These are phyloP conservation scores for Eciton burchellii DNA, from an alignment of 1,140 invertebrate species.

Conservation along the genomic window DNA sequence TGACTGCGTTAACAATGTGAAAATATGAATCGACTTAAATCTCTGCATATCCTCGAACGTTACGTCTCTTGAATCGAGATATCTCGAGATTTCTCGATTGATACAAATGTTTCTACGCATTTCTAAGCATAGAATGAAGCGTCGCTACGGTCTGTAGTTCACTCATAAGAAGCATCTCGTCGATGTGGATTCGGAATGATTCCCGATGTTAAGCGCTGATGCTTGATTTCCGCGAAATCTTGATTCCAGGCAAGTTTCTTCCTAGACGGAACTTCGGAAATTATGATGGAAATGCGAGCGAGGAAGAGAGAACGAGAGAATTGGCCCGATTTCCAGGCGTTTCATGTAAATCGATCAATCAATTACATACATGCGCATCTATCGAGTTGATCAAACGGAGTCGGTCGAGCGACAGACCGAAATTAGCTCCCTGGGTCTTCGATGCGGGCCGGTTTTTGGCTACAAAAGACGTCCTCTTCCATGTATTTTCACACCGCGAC, in stretches of 20 bases:
- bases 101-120: no score
- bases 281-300: no score
- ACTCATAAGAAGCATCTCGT: no score
- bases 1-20: not conserved
- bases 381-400: conserved; percentile 2
- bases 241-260: no score
- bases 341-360: not conserved
- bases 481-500: conserved; percentile 15
- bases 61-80: no score
- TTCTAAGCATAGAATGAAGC: no score
- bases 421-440: conserved; percentile 41
- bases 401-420: conserved; percentile 21
- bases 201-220: no score
- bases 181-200: no score
- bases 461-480: not conserved
- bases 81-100: no score
- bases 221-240: no score
- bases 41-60: not conserved
- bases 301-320: not conserved
- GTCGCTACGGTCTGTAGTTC: no score
- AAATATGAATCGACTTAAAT: not conserved
- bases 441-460: not conserved
- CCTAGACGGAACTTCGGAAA: no score
- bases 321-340: not conserved
- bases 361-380: conserved; percentile 3